Evolutionary conservation across 1,140 invertebrate species (phyloP).

Genomic region (Brachionus sp.): DNA sequence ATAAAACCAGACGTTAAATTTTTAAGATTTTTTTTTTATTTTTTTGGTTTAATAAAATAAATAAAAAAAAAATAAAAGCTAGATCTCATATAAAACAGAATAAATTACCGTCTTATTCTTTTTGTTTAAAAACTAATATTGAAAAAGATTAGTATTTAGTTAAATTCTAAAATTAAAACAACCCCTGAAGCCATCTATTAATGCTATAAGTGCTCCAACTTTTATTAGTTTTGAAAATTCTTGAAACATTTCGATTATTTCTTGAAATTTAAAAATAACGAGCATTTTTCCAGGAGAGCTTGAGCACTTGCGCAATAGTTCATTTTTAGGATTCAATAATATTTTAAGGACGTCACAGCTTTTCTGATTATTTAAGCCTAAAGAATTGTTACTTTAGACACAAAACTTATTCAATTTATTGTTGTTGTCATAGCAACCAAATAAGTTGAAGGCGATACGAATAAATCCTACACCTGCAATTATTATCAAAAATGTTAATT

Average conservation of each 20-base stretch:
- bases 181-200: no score
- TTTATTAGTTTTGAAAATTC: not conserved
- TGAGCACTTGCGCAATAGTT: not conserved
- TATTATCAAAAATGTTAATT: not conserved
- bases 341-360: not conserved
- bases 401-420: not conserved
- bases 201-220: not conserved
- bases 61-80: no score
- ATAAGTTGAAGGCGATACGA: not conserved
- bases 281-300: not conserved
- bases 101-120: no score
- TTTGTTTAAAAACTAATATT: no score
- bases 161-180: no score
- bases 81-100: no score
- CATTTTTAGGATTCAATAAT: not conserved
- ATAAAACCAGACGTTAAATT: no score
- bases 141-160: no score
- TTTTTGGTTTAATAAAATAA: no score
- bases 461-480: not conserved
- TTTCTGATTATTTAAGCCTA: not conserved
- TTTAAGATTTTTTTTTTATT: no score
- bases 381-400: not conserved
- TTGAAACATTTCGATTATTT: not conserved
- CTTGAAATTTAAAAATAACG: not conserved
- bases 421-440: not conserved